phyloP scores from a whole-genome alignment of 2,113 vertebrate species.

The Toxostoma redivivum region DNA sequence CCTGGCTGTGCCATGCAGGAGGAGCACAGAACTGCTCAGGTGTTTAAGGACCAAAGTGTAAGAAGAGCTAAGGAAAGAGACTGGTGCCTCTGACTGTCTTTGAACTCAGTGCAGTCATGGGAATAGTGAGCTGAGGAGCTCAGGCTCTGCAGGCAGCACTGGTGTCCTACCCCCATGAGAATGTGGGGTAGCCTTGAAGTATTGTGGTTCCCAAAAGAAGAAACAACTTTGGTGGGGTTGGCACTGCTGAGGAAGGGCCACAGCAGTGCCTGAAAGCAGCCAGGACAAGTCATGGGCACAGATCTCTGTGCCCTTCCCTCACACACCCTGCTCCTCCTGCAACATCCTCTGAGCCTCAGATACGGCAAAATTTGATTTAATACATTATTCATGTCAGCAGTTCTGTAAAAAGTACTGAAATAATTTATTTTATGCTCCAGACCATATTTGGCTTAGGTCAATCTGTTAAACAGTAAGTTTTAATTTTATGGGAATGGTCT shows the following conservation, averaged over 20 bases:
- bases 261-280: neutral
- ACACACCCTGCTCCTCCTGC: neutral
- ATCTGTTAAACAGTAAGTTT: conserved; percentile 11
- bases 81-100: neutral
- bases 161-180: neutral
- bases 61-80: neutral
- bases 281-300: neutral
- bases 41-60: neutral
- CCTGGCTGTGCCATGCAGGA: neutral
- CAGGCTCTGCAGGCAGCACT: neutral
- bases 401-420: neutral
- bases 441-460: neutral
- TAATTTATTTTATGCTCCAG: neutral
- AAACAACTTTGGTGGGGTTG: neutral
- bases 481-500: conserved; percentile 22
- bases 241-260: neutral
- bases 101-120: neutral
- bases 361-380: neutral
- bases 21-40: neutral
- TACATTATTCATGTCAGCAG: neutral
- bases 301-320: neutral
- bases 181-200: neutral
- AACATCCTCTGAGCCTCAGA: neutral
- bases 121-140: neutral
- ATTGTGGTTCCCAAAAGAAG: neutral